phyloP scores from a whole-genome alignment of 2,888 invertebrate species.

The Pilophorus perplexus region DNA sequence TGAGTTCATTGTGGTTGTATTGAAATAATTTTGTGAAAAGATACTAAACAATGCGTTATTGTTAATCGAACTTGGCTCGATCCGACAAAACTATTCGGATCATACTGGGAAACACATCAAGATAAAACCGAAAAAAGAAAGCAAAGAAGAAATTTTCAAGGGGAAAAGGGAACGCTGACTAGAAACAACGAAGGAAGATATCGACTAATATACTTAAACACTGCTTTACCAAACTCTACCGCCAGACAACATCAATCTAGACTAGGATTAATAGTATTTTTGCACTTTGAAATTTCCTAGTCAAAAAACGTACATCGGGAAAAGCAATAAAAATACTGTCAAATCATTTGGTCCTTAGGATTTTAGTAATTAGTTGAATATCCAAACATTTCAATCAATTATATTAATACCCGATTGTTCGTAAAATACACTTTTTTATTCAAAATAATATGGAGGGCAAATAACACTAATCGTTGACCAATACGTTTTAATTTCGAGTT shows the following conservation, averaged over 20 bases:
- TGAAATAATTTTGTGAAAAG: not conserved
- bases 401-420: too few relatives aligned
- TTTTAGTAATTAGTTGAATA: not conserved
- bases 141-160: not conserved
- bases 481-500: too few relatives aligned
- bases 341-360: slow-evolving; percentile 2
- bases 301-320: not conserved
- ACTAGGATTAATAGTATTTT: not conserved
- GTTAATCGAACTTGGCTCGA: too few relatives aligned
- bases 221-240: not conserved
- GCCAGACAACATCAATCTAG: not conserved
- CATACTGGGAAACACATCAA: too few relatives aligned
- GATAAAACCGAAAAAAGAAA: not conserved
- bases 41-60: not conserved
- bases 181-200: not conserved
- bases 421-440: too few relatives aligned
- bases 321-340: not conserved
- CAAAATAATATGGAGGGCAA: too few relatives aligned
- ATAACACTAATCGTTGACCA: too few relatives aligned
- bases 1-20: slow-evolving; percentile 8
- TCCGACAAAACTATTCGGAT: too few relatives aligned
- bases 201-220: too few relatives aligned
- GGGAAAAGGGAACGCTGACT: not conserved
- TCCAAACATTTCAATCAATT: too few relatives aligned
- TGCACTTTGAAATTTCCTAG: not conserved